Evolutionary conservation across 1,140 invertebrate species (phyloP), one percentile per base, ranked within the genome.

Genomic region (Apocrypta bakeri): DNA sequence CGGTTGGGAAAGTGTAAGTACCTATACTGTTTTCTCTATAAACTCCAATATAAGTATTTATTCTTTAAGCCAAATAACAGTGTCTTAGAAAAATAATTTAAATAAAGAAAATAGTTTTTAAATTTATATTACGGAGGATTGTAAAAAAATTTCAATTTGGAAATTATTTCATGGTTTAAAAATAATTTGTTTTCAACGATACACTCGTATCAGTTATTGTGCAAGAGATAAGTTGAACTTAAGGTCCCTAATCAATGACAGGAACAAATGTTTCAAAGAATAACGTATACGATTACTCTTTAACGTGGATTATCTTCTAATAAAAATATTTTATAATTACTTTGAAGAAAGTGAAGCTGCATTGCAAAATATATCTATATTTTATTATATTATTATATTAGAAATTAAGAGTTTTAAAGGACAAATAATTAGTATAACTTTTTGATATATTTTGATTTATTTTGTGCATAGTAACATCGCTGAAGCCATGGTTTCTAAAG

Each of bases 401-500:
- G n/a, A n/a, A n/a, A n/a, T n/a, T n/a, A n/a, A n/a, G n/a, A n/a
- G n/a, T n/a, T n/a, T n/a, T n/a, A n/a, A n/a, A n/a, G n/a, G n/a
- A n/a, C n/a, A n/a, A n/a, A n/a, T n/a, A n/a, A n/a, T n/a, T n/a
- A n/a, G n/a, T n/a, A n/a, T n/a, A n/a, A n/a, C n/a, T n/a, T n/a
- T n/a, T n/a, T n/a, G n/a, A n/a, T n/a, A n/a, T n/a, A n/a, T n/a
- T n/a, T n/a, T n/a, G 3, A 68, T 68, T 12, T 68, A 14, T 64
- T 75, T 82, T 84, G 40, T 82, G 81, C 25, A 17, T 86, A 97
- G 97, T 33, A 99, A 99, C 91, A 95, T 99, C 33, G 99, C 97
- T 24, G 98, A 99, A 92, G 97, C 97, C 14, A 93, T 99, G 88
- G 96, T 99, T 0, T 94, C 94, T 56, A 98, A 98, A 91, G 99